Conservation (phyloP, 2,888 invertebrate genomes). For the Lasioglossum leucozonium region DNA sequence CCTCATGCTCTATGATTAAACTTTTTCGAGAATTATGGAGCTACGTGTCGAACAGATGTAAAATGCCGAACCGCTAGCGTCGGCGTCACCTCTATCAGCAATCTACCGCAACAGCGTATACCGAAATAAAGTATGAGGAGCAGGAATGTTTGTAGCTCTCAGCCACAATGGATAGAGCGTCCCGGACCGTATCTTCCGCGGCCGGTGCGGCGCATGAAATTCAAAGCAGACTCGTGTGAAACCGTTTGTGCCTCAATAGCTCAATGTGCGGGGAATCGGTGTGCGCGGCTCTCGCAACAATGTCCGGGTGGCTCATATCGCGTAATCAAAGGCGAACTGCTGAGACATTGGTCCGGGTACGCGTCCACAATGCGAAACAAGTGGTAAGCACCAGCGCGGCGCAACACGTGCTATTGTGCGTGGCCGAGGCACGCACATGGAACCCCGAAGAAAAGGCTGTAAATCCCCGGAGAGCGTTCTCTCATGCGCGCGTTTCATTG, state of each 20-base stretch:
- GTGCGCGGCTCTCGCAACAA: slow-evolving; percentile 43
- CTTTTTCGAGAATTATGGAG: not conserved
- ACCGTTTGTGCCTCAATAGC: slow-evolving; percentile 53
- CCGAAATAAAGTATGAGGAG: slow-evolving; percentile 5
- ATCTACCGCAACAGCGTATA: not conserved
- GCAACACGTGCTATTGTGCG: slow-evolving; percentile 76
- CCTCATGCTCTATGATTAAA: not conserved
- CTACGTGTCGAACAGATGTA: too few relatives aligned
- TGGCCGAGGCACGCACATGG: slow-evolving; percentile 61
- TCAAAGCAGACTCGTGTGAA: slow-evolving; percentile 60
- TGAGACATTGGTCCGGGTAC: slow-evolving; percentile 68
- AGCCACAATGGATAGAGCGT: slow-evolving; percentile 56
- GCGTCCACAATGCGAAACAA: slow-evolving; percentile 68
- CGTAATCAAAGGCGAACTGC: slow-evolving; percentile 69
- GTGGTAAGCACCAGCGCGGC: slow-evolving; percentile 70
- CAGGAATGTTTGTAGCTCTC: slow-evolving; percentile 32
- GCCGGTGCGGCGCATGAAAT: slow-evolving; percentile 46
- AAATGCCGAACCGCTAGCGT: not conserved
- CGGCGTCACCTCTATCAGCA: not conserved
- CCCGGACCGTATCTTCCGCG: slow-evolving; percentile 45
- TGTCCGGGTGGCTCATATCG: slow-evolving; percentile 66
- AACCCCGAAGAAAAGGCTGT: slow-evolving; percentile 71
- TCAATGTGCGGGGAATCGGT: slow-evolving; percentile 51
- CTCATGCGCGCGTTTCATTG: slow-evolving; percentile 73
- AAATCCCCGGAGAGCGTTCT: slow-evolving; percentile 67